Percentiles rank a stretch among this genome's conserved stretches.
phyloP scores from a whole-genome alignment of 37 sponge, comb jelly and placozoan genomes.

The Crambe crambe region DNA sequence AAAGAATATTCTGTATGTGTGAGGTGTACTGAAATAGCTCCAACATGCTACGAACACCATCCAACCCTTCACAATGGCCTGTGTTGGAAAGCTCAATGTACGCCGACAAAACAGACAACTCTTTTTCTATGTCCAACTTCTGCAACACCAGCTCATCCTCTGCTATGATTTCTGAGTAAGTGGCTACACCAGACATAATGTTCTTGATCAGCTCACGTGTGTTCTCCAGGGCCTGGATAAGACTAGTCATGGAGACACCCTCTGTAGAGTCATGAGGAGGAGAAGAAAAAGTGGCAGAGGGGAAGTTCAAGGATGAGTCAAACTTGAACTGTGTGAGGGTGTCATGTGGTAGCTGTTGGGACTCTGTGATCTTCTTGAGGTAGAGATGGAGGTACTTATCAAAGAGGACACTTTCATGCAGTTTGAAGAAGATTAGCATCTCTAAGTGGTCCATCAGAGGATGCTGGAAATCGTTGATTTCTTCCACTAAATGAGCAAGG shows the following conservation, averaged over 20 bases:
- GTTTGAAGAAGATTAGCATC: slow-evolving; percentile 51
- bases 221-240: not conserved
- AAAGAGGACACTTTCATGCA: slow-evolving; percentile 49
- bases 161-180: slow-evolving; percentile 57
- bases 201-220: slow-evolving; percentile 27
- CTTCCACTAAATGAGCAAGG: slow-evolving; percentile 5
- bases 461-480: slow-evolving; percentile 15
- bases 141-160: slow-evolving; percentile 31
- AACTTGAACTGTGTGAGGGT: not conserved
- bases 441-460: slow-evolving; percentile 28
- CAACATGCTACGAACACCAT: slow-evolving; percentile 45
- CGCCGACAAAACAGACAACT: slow-evolving; percentile 7
- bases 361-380: not conserved
- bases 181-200: slow-evolving; percentile 48
- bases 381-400: slow-evolving; percentile 36
- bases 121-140: slow-evolving; percentile 40
- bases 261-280: not conserved
- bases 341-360: not conserved
- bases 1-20: slow-evolving; percentile 47
- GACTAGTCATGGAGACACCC: not conserved
- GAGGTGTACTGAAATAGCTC: slow-evolving; percentile 65
- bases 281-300: not conserved
- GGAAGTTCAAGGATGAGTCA: not conserved
- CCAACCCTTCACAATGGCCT: slow-evolving; percentile 23
- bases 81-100: not conserved